phyloP scores from a whole-genome alignment of 2,888 invertebrate species.

The Notocelia uddmanniana region DNA sequence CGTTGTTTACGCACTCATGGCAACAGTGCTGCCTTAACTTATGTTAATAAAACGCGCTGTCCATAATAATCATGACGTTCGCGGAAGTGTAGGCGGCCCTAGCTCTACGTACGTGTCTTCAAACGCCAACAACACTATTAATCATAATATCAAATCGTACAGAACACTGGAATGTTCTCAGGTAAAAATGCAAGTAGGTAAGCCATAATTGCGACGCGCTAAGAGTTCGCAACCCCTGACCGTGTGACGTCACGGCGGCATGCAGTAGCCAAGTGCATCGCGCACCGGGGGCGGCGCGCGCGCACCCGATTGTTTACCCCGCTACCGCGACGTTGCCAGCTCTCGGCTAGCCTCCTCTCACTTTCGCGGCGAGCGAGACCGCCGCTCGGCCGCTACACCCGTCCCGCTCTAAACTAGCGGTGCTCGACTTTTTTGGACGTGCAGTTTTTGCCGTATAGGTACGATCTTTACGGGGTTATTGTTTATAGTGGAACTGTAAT shows the following conservation, averaged over 20 bases:
- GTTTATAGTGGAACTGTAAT: constrained; percentile 65
- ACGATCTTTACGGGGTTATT: constrained; percentile 71
- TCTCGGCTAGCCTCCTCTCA: constrained; percentile 81
- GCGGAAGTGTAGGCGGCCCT: constrained; percentile 66
- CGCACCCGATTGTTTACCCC: constrained; percentile 83
- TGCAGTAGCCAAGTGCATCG: constrained; percentile 47
- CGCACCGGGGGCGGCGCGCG: constrained; percentile 76
- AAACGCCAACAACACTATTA: not conserved
- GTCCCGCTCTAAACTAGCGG: constrained; percentile 79
- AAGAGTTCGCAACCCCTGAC: constrained; percentile 38
- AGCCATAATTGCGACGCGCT: not conserved
- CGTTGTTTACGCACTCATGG: constrained; percentile 32
- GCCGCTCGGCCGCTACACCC: constrained; percentile 54
- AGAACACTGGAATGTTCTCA: not conserved
- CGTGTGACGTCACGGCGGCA: constrained; percentile 75
- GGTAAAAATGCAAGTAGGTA: not conserved
- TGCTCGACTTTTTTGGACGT: constrained; percentile 83
- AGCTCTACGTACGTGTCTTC: constrained; percentile 52
- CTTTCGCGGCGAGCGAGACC: constrained; percentile 71
- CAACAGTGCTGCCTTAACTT: constrained; percentile 33
- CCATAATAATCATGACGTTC: constrained; percentile 67
- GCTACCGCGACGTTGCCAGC: constrained; percentile 79
- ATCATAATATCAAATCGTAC: not conserved
- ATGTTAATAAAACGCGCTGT: constrained; percentile 59
- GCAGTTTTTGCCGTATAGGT: constrained; percentile 80